Evolutionary conservation across 2,113 vertebrate genomes (phyloP).

Genomic region (Chloropsis cyanopogon): DNA sequence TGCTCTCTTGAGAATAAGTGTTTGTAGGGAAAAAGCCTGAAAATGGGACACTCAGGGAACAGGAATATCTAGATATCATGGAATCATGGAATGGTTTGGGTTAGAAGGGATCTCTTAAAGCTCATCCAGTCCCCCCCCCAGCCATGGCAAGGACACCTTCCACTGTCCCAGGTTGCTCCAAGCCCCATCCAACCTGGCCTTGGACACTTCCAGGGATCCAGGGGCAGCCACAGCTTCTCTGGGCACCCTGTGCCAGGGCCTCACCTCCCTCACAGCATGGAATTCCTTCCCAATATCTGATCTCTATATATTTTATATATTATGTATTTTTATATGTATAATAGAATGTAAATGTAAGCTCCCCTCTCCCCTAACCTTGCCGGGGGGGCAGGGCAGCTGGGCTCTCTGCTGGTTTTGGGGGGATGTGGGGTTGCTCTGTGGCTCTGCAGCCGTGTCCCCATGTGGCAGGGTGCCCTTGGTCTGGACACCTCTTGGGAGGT

Average conservation of each 20-base stretch:
- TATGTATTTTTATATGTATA: rapidly evolving
- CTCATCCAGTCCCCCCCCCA: rapidly evolving
- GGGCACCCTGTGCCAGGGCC: not conserved
- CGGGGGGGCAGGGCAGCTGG: not conserved
- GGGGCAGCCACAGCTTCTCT: not conserved
- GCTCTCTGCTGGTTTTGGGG: not conserved
- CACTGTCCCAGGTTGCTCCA: rapidly evolving
- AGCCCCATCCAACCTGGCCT: rapidly evolving
- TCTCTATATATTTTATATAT: not conserved
- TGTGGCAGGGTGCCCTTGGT: rapidly evolving
- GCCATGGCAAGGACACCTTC: not conserved
- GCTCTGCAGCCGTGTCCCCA: not conserved
- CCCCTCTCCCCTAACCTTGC: not conserved
- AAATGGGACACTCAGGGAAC: not conserved
- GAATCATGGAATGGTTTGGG: not conserved
- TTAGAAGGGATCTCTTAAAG: not conserved
- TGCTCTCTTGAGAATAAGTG: not conserved
- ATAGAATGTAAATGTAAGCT: not conserved
- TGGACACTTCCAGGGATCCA: not conserved
- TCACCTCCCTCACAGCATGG: rapidly evolving
- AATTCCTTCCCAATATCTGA: not conserved
- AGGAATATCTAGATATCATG: not conserved
- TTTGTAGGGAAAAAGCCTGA: not conserved
- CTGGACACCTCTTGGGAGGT: not conserved
- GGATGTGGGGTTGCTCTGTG: rapidly evolving